Evolutionary conservation across 2,113 vertebrate species (phyloP).

Genomic region (Hymenochirus boettgeri): DNA sequence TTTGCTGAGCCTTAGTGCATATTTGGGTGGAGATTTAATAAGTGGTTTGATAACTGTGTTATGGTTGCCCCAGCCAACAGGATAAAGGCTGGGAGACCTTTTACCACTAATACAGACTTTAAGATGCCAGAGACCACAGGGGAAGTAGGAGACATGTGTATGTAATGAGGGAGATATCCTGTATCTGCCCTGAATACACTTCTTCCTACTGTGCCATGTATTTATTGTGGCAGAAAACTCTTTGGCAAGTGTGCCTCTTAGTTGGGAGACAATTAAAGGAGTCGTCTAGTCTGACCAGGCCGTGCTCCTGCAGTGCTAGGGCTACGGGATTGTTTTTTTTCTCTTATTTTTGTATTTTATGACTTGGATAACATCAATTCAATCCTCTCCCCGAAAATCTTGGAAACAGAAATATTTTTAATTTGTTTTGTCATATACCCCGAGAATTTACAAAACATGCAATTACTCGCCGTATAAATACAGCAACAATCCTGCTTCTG

Average conservation of each 20-base stretch:
- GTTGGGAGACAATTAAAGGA: constrained; percentile 37
- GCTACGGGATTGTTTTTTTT: constrained; percentile 19
- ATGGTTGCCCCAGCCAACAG: constrained; percentile 36
- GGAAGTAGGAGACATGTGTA: constrained; percentile 30
- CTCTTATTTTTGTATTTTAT: constrained; percentile 7
- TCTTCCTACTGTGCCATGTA: constrained; percentile 27
- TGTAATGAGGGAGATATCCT: constrained; percentile 31
- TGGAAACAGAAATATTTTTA: constrained; percentile 28
- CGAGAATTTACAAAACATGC: constrained; percentile 12
- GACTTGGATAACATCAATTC: constrained; percentile 22
- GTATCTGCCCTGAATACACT: constrained; percentile 22
- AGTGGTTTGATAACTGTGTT: constrained; percentile 34
- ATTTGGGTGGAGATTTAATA: constrained; percentile 33
- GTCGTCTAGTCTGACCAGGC: constrained; percentile 42
- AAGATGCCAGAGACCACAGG: constrained; percentile 27
- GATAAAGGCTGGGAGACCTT: constrained; percentile 40
- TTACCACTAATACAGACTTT: constrained; percentile 26
- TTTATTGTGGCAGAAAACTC: constrained; percentile 34
- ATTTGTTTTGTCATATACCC: constrained; percentile 27
- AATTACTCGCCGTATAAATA: constrained; percentile 10
- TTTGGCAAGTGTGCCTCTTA: constrained; percentile 28
- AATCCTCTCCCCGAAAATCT: constrained; percentile 11
- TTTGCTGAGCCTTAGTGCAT: constrained; percentile 14
- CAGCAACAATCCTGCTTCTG: background rate
- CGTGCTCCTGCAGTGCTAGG: constrained; percentile 34